Conservation (phyloP, 1,140 invertebrate genomes). For the Parapsyche elsis region DNA sequence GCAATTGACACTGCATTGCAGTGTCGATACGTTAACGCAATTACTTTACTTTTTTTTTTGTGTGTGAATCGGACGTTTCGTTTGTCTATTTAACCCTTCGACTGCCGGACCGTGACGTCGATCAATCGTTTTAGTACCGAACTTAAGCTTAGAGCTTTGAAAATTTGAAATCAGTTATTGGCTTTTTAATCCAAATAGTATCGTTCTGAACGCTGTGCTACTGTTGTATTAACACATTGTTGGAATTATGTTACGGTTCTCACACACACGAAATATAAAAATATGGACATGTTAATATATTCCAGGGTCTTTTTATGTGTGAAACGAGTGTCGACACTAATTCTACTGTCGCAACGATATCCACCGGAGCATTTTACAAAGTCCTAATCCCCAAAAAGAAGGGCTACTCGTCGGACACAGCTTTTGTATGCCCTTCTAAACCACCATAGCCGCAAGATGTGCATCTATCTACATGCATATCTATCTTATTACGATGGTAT, state of each 20-base stretch:
- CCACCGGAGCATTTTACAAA: conserved; percentile 34
- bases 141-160: too few relatives aligned
- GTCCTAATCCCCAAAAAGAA: conserved; percentile 27
- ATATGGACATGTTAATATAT: not conserved
- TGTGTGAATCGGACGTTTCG: too few relatives aligned
- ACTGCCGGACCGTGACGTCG: too few relatives aligned
- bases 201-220: too few relatives aligned
- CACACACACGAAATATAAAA: not conserved
- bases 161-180: too few relatives aligned
- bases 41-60: too few relatives aligned
- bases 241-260: too few relatives aligned
- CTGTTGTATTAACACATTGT: too few relatives aligned
- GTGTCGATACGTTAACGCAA: too few relatives aligned
- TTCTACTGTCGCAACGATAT: conserved; percentile 34
- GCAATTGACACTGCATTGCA: not conserved
- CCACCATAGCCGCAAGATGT: not conserved
- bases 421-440: conserved; percentile 22
- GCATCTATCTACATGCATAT: conserved; percentile 5
- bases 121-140: too few relatives aligned
- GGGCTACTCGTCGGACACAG: conserved; percentile 22
- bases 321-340: conserved; percentile 31
- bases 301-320: not conserved
- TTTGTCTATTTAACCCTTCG: too few relatives aligned
- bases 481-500: not conserved
- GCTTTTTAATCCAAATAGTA: too few relatives aligned